phyloP scores from a whole-genome alignment of 2,797 vertebrate genomes.

The Sylvilagus floridanus region DNA sequence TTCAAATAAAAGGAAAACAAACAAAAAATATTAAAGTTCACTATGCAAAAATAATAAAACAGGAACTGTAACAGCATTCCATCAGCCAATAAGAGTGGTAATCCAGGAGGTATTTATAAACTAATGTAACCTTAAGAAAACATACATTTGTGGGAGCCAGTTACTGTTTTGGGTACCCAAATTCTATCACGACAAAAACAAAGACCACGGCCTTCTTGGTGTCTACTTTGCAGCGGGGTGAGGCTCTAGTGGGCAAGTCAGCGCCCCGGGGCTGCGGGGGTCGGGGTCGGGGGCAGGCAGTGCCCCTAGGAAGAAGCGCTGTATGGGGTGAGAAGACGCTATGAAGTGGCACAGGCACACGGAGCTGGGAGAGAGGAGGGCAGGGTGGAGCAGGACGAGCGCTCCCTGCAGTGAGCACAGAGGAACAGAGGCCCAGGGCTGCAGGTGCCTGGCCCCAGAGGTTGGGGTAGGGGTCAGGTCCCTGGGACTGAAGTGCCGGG shows the following conservation, averaged over 20 bases:
- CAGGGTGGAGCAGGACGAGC: background rate
- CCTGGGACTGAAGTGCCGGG: fast-evolving
- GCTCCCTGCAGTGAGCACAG: background rate
- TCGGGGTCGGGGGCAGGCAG: fast-evolving
- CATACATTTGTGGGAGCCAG: background rate
- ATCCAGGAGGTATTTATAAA: background rate
- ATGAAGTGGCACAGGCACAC: background rate
- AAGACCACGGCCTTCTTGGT: background rate
- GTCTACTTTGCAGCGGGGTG: background rate
- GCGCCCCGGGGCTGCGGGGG: no score
- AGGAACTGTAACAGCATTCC: background rate
- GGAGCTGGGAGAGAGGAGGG: no score
- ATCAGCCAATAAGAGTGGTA: background rate
- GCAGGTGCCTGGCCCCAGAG: background rate
- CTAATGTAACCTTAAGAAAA: background rate
- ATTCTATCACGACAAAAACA: background rate
- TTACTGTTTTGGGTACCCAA: background rate
- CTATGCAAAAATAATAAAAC: background rate
- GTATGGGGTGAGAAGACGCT: fast-evolving
- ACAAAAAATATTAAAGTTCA: background rate
- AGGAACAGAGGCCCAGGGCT: background rate
- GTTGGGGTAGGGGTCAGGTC: background rate
- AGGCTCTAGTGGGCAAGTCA: background rate
- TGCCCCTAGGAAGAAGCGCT: fast-evolving
- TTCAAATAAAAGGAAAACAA: no score